Base-by-base conservation (phyloP, 2,797 vertebrate genomes). In the Ambastaia sidthimunki region DNA sequence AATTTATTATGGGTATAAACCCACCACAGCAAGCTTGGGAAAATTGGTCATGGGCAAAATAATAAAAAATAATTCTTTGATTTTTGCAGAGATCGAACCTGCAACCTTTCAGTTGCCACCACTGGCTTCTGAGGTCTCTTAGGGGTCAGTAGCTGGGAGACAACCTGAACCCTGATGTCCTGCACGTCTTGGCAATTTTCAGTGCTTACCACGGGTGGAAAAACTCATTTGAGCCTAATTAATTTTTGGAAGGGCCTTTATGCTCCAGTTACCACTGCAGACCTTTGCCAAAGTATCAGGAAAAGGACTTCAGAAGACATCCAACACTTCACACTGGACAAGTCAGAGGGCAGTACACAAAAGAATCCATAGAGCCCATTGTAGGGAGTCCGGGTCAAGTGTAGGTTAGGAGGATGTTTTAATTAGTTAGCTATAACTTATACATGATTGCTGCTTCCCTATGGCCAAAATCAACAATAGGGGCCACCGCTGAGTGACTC, bases 161-260 rank as follows among this genome's bases (percentile, higher is more conserved):
- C 41, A 69, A 69, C 21, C 41, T 87, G 90, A 89, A 88, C 88
- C 84, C 82, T 84, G 88, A 89, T 91, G 88, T 92, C 87, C 85
- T 87, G 85, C 85, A 87, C 88, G 80, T 86, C 89, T 19, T 48
- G 59, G 82, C 88, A 81, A 85, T 93, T 93, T 90, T 93, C 84
- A 81, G 85, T 81, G 82, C 77, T 84, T 89, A 90, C 76, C 89
- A 86, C 92, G 91, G 94, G 91, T 91, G 95, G 96, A 98, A 97
- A 80, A 96, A 95, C 93, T 95, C 92, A 96, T 96, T 95, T 94
- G 93, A 90, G 93, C 84, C 95, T 96, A 96, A 96, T 97, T 95
- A 96, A 92, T 86, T 82, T 80, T 85, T 85, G 86, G 90, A 87
- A 21, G 76, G 83, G 91, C 85, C 82, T 86, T 87, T 81, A 88